These are phyloP conservation scores for Microtus richardsoni DNA, from an alignment of 2,113 vertebrate genomes.

Conservation along the genomic window DNA sequence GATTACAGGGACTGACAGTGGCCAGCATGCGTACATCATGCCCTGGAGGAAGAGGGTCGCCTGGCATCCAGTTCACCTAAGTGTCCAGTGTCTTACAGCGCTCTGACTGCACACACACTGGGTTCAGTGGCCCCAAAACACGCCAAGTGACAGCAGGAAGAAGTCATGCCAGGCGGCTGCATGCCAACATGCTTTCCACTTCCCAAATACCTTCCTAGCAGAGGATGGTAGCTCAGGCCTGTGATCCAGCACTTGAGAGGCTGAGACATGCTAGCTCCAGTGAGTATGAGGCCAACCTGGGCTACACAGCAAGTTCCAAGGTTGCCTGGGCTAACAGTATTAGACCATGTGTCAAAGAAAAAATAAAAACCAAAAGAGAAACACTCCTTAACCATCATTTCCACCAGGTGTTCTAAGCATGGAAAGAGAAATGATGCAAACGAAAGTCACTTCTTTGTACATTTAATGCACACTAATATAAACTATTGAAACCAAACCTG, in stretches of 20 bases:
- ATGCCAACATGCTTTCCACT: neutral
- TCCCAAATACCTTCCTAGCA: neutral
- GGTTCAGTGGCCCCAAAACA: neutral
- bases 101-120: neutral
- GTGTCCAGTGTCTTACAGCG: neutral
- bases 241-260: neutral
- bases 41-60: neutral
- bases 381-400: neutral
- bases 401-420: neutral
- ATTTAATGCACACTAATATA: neutral
- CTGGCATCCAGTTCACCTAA: neutral
- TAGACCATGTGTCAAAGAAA: neutral
- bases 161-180: neutral
- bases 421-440: neutral
- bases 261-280: neutral
- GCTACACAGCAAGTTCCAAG: neutral
- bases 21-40: neutral
- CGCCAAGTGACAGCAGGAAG: neutral
- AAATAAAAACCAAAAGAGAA: neutral
- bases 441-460: neutral
- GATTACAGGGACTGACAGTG: neutral
- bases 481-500: neutral
- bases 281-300: neutral
- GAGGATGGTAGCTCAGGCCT: neutral
- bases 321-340: neutral